Evolutionary conservation across 1,140 invertebrate genomes (phyloP).

Genomic region (Wiebesia pumilae): DNA sequence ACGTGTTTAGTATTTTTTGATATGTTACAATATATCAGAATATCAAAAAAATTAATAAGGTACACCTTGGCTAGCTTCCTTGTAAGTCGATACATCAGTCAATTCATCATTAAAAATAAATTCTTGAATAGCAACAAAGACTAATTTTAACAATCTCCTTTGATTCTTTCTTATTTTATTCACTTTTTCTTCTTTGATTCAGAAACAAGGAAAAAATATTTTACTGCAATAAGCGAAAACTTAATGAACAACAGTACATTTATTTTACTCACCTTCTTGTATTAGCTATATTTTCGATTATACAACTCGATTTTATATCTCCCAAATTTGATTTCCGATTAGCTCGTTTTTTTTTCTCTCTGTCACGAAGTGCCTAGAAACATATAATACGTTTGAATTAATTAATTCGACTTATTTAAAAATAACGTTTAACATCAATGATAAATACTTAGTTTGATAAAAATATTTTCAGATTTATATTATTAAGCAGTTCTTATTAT

Average conservation of each 20-base stretch:
- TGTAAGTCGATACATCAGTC: too few species aligned
- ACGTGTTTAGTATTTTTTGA: too few species aligned
- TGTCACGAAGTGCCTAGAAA: slow-evolving; percentile 83
- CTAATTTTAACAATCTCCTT: too few species aligned
- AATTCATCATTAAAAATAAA: too few species aligned
- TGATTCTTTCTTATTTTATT: background rate
- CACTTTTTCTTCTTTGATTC: background rate
- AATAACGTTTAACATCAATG: too few species aligned
- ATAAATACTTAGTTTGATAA: too few species aligned
- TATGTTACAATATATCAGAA: too few species aligned
- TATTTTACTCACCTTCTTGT: slow-evolving; percentile 76
- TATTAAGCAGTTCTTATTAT: too few species aligned
- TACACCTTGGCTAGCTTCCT: too few species aligned
- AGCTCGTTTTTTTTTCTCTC: slow-evolving; percentile 87
- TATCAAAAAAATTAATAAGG: too few species aligned
- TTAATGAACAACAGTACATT: background rate
- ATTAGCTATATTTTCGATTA: slow-evolving; percentile 92
- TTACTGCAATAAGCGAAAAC: background rate
- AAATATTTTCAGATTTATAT: too few species aligned
- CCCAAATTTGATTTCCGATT: slow-evolving; percentile 84
- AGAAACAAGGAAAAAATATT: background rate
- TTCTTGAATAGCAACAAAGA: too few species aligned
- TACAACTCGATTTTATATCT: slow-evolving; percentile 85
- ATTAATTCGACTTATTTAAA: background rate
- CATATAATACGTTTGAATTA: background rate